Base-by-base conservation (phyloP, 2,888 invertebrate genomes). In the Lasioglossum leucozonium region DNA sequence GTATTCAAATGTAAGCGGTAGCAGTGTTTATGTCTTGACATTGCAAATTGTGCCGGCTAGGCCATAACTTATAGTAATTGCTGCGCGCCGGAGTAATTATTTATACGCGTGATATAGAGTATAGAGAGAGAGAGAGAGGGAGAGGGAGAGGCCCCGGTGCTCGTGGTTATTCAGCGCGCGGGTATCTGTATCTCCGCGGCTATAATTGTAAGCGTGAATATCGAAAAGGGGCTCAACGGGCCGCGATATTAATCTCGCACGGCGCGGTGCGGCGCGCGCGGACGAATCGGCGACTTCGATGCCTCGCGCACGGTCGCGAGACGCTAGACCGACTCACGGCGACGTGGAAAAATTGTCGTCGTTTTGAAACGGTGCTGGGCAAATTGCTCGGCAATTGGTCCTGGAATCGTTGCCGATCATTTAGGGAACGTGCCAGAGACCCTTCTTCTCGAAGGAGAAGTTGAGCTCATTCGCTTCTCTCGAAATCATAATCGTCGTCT, bases 21-120 rank as follows among this genome's bases (percentile, higher is more conserved):
- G 94, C 94, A 94, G 95, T 95, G 95, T 95, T 95, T 95, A 95
- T 95, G 95, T 94, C 95, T 94, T 95, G 95, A 94, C 95, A 95
- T 95, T 95, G 95, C 95, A 95, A 95, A 95, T 95, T 95, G 95
- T 95, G 92, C 90, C 93, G 94, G 94, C 94, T 93, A 91, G 93
- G 92, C 95, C 93, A 94, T 95, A 95, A 95, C 95, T 95, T 95
- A 95, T 94, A 94, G 94, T 95, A 95, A 95, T 95, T 94, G 95
- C 95, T 93, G 92, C 93, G 93, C 93, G 92, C 94, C 92, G 91
- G 92, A 94, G 94, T 95, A 94, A 95, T 95, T 95, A 95, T 94
- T 95, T 95, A 95, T 94, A 94, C 94, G 92, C 93, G 86, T 93
- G 94, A 94, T 94, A 94, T 92, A 93, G 91, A 91, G 90, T 91